Evolutionary conservation across 2,797 vertebrate genomes (phyloP).

Genomic region (Esox lucius): DNA sequence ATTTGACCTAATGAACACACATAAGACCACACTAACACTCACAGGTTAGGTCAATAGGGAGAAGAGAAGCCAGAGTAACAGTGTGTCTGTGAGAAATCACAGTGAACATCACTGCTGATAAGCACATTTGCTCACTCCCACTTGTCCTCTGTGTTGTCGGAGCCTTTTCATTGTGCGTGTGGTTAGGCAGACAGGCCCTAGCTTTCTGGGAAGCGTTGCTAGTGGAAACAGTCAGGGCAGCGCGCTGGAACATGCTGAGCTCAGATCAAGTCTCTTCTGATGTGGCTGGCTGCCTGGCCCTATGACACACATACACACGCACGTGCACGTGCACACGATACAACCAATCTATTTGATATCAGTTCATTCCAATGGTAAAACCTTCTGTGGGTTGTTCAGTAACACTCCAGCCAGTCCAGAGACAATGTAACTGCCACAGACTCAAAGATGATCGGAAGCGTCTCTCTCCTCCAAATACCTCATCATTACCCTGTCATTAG

Average conservation of each 20-base stretch:
- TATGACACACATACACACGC: constrained; percentile 14
- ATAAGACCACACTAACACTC: neutral
- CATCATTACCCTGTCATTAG: constrained; percentile 22
- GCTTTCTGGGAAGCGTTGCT: constrained; percentile 72
- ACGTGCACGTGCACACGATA: too few species aligned
- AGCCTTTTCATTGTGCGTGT: constrained; percentile 39
- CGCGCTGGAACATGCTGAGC: constrained; percentile 65
- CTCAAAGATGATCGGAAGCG: constrained; percentile 38
- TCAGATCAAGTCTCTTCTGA: constrained; percentile 63
- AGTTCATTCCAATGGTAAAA: constrained; percentile 23
- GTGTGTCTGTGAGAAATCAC: constrained; percentile 36
- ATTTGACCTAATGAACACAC: neutral
- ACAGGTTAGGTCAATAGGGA: neutral
- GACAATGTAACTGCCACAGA: neutral
- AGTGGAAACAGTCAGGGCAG: constrained; percentile 68
- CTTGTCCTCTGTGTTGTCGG: constrained; percentile 47
- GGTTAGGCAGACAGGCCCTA: constrained; percentile 48
- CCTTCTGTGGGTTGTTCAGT: constrained; percentile 7
- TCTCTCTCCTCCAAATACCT: constrained; percentile 40
- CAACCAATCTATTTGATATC: constrained; percentile 23
- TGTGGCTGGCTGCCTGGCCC: constrained; percentile 63
- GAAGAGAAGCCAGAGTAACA: neutral
- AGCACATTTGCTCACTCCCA: constrained; percentile 71
- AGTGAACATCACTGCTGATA: constrained; percentile 51
- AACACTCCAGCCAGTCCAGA: constrained; percentile 27